phyloP scores from a whole-genome alignment of 2,888 invertebrate species.

The Pachydiplax longipennis region DNA sequence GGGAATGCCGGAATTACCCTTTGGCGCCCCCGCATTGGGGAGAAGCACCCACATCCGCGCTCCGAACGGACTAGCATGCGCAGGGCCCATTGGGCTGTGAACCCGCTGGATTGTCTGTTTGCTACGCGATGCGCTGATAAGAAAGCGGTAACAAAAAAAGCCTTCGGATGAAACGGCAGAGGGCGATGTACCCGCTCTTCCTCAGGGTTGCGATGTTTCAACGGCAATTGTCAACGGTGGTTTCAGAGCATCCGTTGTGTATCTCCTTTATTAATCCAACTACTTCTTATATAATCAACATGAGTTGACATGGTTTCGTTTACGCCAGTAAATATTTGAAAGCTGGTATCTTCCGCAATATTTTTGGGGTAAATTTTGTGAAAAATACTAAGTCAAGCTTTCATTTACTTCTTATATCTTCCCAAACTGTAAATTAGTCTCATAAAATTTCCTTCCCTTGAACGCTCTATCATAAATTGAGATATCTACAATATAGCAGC shows the following conservation, averaged over 20 bases:
- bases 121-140: neutral
- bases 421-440: too few relatives aligned
- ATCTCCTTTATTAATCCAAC: too few relatives aligned
- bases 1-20: conserved; percentile 18
- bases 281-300: too few relatives aligned
- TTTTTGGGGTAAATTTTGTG: too few relatives aligned
- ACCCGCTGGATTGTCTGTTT: neutral
- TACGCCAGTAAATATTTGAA: too few relatives aligned
- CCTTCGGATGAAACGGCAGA: neutral
- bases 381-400: too few relatives aligned
- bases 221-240: neutral
- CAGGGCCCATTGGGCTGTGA: conserved; percentile 7
- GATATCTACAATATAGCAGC: too few relatives aligned
- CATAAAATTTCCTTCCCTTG: too few relatives aligned
- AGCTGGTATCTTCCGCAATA: too few relatives aligned
- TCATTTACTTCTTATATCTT: too few relatives aligned
- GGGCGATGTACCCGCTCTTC: conserved; percentile 18
- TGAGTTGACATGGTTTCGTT: too few relatives aligned
- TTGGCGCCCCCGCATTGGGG: neutral
- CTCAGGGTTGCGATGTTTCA: neutral
- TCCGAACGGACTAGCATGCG: neutral
- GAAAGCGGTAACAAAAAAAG: neutral
- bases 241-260: neutral
- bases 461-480: too few relatives aligned
- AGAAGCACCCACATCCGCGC: neutral